Base-by-base conservation (phyloP, 2,797 vertebrate genomes). In the Syngnathus acus region DNA sequence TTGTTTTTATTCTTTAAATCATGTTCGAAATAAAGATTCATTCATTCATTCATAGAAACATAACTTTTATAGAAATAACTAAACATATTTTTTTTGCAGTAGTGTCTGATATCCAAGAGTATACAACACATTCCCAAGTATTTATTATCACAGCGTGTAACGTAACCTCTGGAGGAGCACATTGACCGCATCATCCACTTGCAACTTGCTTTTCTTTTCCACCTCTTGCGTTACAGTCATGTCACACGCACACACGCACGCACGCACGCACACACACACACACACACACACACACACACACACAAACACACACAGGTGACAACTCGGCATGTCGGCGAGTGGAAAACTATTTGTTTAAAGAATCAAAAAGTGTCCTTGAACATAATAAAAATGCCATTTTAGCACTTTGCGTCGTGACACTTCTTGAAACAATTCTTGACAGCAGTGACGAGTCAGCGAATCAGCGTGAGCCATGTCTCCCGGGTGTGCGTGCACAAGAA, bases 391-490 rank as follows among this genome's bases (percentile, higher is more conserved):
- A 73, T 9, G 78, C 80, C 32, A 40, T 72, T 86, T 78, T 79
- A 67, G 84, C 81, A 79, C 68, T 82, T 84, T 82, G 13, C 45
- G n/a, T 64, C 65, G 39, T 81, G 80, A 86, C 76, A 79, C 73
- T 65, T 82, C 73, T 65, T 82, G 80, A 84, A 86, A 82, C 66
- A 69, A 77, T 76, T 84, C 71, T 76, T 79, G 81, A 79, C 80
- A 80, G 72, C 67, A 74, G 45, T 58, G 67, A 70, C 67, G 67
- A 80, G 75, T 86, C 82, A 83, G 82, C 79, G 5, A 72, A 80
- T 77, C 74, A 69, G 72, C 64, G 72, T 57, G 69, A 47, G 45
- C 73, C 69, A 77, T 21, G 0, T 65, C 68, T 63, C 63, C 63
- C n/a, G 58, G 32, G 50, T 72, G 57, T 65, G 65, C 65, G 37